Evolutionary conservation across 2,797 vertebrate genomes (phyloP), one percentile per base, ranked within the genome.

Genomic region (Esox lucius): DNA sequence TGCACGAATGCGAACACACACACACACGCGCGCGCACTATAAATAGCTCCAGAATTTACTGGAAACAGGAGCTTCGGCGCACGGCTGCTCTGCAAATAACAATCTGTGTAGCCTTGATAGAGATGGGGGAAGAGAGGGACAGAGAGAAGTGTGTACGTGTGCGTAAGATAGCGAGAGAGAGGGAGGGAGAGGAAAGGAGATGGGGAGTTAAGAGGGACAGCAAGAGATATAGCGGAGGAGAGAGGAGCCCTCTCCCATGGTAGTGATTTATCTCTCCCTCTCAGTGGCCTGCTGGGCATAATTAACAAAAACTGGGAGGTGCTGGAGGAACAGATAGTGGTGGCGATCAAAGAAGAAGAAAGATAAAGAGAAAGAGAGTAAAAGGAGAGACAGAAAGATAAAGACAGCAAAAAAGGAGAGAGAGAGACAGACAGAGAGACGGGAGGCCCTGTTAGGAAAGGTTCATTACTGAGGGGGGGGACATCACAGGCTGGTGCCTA

Each of bases 11-110:
- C 7, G 19, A 8, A 74, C 46, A 73, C 70, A 71, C 61, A 74
- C 56, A 70, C 64, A 73, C 72, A 75, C 69, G 53, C 73, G 61
- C 51, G 73, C 76, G 68, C 65, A 72, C 80, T 86, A 84, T 76
- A 88, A 90, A 91, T 92, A 93, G 87, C 82, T 79, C 74, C 72
- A 68, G 79, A 84, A 81, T 92, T 92, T 88, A 93, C 86, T 90
- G 88, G 89, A 90, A 91, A 91, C 87, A 89, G 81, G 85, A 86
- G 85, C 78, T 71, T 72, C 74, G 74, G 84, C 76, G 71, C 83
- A 80, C 75, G 78, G 80, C 80, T 69, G 71, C 77, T 84, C 84
- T 80, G 84, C 84, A 84, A 84, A 89, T 87, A 86, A 87, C 84
- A 88, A 82, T 84, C 75, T 46, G 78, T 78, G 81, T 72, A 70